These are phyloP conservation scores for Litocranius walleri DNA, from an alignment of 2,113 vertebrate species.

Conservation along the genomic window DNA sequence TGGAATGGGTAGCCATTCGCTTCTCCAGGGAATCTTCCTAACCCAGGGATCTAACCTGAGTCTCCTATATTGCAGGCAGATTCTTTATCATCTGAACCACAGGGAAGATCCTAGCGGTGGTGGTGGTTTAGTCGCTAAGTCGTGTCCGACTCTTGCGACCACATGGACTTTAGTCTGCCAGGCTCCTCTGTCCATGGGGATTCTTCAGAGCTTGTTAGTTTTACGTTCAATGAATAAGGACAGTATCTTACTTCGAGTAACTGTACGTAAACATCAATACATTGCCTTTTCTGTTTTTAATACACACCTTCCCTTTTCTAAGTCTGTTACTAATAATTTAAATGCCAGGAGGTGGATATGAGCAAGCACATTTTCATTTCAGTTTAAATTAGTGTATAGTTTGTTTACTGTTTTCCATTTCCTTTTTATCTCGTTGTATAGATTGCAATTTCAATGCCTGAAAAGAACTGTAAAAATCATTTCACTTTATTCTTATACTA, in stretches of 20 bases:
- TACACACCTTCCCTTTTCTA: neutral
- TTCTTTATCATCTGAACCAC: neutral
- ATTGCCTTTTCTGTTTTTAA: neutral
- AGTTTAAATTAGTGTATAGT: neutral
- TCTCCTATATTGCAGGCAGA: neutral
- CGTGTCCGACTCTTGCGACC: accelerated
- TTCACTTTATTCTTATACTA: neutral
- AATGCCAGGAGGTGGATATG: neutral
- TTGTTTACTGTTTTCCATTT: neutral
- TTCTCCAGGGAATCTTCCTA: neutral
- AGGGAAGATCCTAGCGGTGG: neutral
- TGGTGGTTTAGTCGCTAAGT: neutral
- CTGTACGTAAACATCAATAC: neutral
- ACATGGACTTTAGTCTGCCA: neutral
- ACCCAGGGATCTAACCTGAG: neutral
- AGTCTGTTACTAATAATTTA: neutral
- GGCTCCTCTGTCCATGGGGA: neutral
- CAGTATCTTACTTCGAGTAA: neutral
- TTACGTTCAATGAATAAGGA: neutral
- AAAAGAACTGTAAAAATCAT: neutral
- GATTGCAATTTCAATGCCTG: neutral
- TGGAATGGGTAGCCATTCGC: neutral
- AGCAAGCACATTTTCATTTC: neutral
- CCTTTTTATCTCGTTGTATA: neutral
- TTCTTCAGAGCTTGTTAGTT: neutral